Conservation (phyloP, 2,888 invertebrate genomes). For the Brachypalpus laphriformis region DNA sequence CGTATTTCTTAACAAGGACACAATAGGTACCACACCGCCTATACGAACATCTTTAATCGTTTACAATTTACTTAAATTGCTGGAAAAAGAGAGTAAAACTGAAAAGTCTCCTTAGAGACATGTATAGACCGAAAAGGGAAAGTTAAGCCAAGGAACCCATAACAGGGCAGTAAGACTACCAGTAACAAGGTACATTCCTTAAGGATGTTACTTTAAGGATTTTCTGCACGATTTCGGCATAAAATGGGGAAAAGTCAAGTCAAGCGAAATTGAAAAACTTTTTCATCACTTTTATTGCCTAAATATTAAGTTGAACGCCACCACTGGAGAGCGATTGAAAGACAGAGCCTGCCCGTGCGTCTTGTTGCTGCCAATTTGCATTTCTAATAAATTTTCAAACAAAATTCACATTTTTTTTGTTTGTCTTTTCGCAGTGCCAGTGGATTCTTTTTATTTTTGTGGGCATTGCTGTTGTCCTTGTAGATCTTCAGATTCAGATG, state of each 20-base stretch:
- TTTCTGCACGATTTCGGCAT: constrained; percentile 68
- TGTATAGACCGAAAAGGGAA: constrained; percentile 4
- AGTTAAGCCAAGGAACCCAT: neutral
- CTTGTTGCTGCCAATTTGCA: constrained; percentile 69
- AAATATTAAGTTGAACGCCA: constrained; percentile 66
- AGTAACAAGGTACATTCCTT: constrained; percentile 6
- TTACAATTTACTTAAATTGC: constrained; percentile 53
- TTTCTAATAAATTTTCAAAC: constrained; percentile 68
- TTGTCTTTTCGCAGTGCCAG: constrained; percentile 6
- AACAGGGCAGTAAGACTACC: neutral
- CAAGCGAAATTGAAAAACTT: constrained; percentile 69
- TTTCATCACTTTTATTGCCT: constrained; percentile 71
- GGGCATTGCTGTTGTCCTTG: constrained; percentile 9
- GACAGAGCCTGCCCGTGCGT: constrained; percentile 16
- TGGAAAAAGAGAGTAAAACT: constrained; percentile 16
- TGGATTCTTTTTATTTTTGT: too few relatives aligned
- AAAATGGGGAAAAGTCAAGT: constrained; percentile 52
- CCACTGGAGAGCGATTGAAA: constrained; percentile 53
- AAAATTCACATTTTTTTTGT: constrained; percentile 36
- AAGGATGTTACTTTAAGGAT: constrained; percentile 62
- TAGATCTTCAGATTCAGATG: constrained; percentile 53
- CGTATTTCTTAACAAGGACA: constrained; percentile 20
- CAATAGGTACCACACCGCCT: constrained; percentile 17
- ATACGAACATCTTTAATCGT: constrained; percentile 43
- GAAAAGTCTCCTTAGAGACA: constrained; percentile 26